phyloP scores from a whole-genome alignment of 2,797 vertebrate genomes.

The Hoplostethus atlanticus region DNA sequence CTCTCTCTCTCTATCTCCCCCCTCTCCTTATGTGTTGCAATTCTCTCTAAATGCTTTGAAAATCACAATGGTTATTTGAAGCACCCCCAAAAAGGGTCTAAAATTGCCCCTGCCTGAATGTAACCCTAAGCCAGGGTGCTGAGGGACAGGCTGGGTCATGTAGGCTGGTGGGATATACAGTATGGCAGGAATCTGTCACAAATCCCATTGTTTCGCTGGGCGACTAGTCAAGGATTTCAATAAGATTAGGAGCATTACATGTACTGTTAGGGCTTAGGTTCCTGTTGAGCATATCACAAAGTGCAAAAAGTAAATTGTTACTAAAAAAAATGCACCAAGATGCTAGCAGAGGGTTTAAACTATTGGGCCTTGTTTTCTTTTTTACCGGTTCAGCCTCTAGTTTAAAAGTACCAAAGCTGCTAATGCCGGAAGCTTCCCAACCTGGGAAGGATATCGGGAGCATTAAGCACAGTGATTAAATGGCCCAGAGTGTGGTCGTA shows the following conservation, averaged over 20 bases:
- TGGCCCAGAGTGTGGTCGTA: constrained; percentile 56
- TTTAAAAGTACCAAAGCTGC: constrained; percentile 41
- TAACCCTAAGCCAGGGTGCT: constrained; percentile 5
- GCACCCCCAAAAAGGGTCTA: too few relatives aligned
- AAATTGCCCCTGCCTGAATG: neutral
- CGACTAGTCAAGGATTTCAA: constrained; percentile 45
- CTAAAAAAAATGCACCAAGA: constrained; percentile 22
- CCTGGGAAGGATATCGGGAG: constrained; percentile 37
- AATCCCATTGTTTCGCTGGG: constrained; percentile 50
- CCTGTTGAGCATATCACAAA: constrained; percentile 25
- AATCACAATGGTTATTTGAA: too few relatives aligned
- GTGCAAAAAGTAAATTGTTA: constrained; percentile 10
- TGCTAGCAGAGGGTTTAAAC: constrained; percentile 3
- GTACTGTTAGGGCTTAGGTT: constrained; percentile 42
- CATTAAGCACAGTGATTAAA: constrained; percentile 72
- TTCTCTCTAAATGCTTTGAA: too few relatives aligned
- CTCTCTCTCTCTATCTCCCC: too few relatives aligned
- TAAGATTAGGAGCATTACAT: constrained; percentile 47
- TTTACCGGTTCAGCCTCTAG: constrained; percentile 33
- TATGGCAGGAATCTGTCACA: constrained; percentile 37
- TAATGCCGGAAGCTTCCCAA: constrained; percentile 28
- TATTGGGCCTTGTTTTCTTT: constrained; percentile 1
- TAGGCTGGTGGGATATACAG: constrained; percentile 23
- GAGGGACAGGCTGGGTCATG: constrained; percentile 12
- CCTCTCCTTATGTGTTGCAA: too few relatives aligned